Percentiles rank a stretch among this genome's conserved stretches.
Evolutionary conservation across 2,888 invertebrate species (phyloP).

Genomic region (Cataglyphis rosenhaueri): DNA sequence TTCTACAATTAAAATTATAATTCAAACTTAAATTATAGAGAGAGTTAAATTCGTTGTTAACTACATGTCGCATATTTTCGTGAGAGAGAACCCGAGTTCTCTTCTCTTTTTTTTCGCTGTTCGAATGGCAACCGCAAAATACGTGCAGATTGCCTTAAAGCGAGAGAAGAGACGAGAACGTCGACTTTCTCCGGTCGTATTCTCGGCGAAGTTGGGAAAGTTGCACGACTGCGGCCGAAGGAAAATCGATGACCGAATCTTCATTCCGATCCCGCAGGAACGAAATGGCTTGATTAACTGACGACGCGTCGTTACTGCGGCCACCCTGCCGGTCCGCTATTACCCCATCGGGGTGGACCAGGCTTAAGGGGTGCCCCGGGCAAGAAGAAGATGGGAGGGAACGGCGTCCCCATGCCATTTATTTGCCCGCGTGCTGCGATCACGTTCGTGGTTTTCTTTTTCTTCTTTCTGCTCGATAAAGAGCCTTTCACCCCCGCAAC

Average conservation of each 20-base stretch:
- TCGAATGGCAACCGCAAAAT: neutral
- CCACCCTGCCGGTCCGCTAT: conserved; percentile 79
- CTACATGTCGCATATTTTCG: neutral
- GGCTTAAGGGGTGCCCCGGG: conserved; percentile 72
- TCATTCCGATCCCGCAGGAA: conserved; percentile 79
- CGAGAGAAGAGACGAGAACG: neutral
- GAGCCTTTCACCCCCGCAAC: conserved; percentile 56
- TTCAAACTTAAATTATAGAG: neutral
- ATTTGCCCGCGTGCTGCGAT: conserved; percentile 72
- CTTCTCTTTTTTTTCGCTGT: neutral
- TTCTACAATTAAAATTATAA: neutral
- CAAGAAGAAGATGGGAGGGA: conserved; percentile 74
- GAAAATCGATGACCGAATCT: conserved; percentile 75
- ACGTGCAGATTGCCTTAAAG: neutral
- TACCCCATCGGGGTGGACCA: conserved; percentile 76
- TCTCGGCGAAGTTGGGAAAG: conserved; percentile 36
- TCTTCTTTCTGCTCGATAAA: conserved; percentile 73
- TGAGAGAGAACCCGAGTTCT: neutral
- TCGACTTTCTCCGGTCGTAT: conserved; percentile 10
- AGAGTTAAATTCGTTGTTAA: neutral
- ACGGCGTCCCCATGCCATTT: conserved; percentile 71
- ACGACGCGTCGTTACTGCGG: conserved; percentile 83
- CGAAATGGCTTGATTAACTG: conserved; percentile 85
- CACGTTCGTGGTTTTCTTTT: conserved; percentile 77
- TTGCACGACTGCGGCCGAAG: conserved; percentile 53